These are phyloP conservation scores for Setipinna tenuifilis DNA, from an alignment of 2,797 vertebrate species.

Conservation along the genomic window DNA sequence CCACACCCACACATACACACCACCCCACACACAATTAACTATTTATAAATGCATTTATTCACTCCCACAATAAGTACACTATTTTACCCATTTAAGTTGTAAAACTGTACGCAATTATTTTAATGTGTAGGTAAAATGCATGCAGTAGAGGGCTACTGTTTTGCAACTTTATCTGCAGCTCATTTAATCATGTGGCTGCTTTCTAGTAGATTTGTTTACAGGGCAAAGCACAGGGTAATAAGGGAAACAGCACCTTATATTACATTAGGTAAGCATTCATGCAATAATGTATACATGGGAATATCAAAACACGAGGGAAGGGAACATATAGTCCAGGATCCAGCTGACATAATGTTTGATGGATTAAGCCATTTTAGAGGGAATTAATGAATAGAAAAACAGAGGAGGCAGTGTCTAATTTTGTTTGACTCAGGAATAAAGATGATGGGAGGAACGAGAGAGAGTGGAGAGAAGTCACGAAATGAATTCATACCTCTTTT, in stretches of 20 bases:
- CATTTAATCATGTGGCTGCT: not conserved
- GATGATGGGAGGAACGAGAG: not conserved
- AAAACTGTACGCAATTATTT: too few relatives aligned
- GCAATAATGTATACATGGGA: not conserved
- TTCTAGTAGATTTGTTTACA: not conserved
- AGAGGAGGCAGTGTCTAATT: slow-evolving; percentile 19
- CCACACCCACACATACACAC: too few relatives aligned
- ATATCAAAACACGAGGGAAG: not conserved
- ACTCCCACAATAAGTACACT: too few relatives aligned
- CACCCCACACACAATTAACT: too few relatives aligned
- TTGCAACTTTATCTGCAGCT: not conserved
- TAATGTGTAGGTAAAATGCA: too few relatives aligned
- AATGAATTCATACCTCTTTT: slow-evolving; percentile 14
- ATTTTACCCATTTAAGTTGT: too few relatives aligned
- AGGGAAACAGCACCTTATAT: not conserved
- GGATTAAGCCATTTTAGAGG: not conserved
- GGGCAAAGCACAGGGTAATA: not conserved
- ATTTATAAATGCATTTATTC: too few relatives aligned
- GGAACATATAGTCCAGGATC: not conserved
- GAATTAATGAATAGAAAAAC: slow-evolving; percentile 24
- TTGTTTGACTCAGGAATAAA: slow-evolving; percentile 16
- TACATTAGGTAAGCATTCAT: not conserved
- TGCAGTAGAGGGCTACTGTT: too few relatives aligned
- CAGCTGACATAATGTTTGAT: not conserved
- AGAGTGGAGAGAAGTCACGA: not conserved